Percentiles rank a stretch among this genome's conserved stretches.
phyloP scores from a whole-genome alignment of 2,888 invertebrate species.

The Nemotelus pantherinus region DNA sequence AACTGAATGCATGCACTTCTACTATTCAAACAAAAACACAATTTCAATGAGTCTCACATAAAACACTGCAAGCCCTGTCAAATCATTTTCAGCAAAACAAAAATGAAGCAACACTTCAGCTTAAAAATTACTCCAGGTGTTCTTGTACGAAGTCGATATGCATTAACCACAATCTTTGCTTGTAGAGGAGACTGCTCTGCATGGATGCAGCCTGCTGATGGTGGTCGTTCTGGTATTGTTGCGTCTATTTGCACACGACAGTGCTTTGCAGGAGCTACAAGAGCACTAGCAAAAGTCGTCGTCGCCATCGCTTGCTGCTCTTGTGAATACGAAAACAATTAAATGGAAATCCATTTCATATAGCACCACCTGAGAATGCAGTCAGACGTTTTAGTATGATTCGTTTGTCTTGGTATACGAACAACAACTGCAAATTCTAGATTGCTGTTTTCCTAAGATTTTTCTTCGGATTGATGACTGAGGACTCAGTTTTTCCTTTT shows the following conservation, averaged over 20 bases:
- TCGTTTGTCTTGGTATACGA: neutral
- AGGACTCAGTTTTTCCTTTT: neutral
- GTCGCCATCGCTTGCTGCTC: slow-evolving; percentile 3
- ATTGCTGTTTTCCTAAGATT: too few relatives aligned
- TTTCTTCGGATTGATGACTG: too few relatives aligned
- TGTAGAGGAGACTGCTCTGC: too few relatives aligned
- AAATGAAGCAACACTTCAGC: slow-evolving; percentile 33
- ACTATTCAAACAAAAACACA: too few relatives aligned
- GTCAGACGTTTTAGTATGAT: slow-evolving; percentile 25
- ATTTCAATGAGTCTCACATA: too few relatives aligned
- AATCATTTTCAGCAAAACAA: neutral
- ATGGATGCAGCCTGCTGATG: neutral
- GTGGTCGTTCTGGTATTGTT: slow-evolving; percentile 9
- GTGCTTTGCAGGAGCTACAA: neutral
- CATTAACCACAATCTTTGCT: neutral
- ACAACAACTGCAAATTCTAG: too few relatives aligned
- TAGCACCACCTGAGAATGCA: slow-evolving; percentile 41
- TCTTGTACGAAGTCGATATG: neutral
- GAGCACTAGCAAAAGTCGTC: slow-evolving; percentile 19
- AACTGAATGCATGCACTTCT: too few relatives aligned
- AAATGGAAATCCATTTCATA: slow-evolving; percentile 36
- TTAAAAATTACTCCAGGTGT: slow-evolving; percentile 38
- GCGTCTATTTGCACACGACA: neutral
- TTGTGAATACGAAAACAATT: slow-evolving; percentile 42
- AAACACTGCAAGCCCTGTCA: too few relatives aligned